These are phyloP conservation scores for Holocentrus rufus DNA, from an alignment of 2,797 vertebrate genomes.

Conservation along the genomic window DNA sequence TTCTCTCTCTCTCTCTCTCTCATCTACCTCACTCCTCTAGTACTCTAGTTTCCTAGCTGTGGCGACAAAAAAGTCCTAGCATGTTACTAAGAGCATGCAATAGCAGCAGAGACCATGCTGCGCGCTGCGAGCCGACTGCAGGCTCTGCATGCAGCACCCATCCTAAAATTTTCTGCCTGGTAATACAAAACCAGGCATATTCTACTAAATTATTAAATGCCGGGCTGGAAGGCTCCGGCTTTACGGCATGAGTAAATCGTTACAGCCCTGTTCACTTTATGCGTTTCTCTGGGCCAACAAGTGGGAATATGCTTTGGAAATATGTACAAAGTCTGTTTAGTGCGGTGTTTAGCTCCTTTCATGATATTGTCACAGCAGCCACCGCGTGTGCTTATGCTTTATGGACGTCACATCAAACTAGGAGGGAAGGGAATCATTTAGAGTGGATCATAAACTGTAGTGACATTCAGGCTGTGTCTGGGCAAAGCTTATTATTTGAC, in stretches of 20 bases:
- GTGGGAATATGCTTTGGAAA: slow-evolving; percentile 49
- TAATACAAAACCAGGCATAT: slow-evolving; percentile 71
- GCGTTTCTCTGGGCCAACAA: slow-evolving; percentile 53
- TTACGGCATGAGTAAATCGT: slow-evolving; percentile 52
- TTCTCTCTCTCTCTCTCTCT: slow-evolving; percentile 14
- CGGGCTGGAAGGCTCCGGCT: slow-evolving; percentile 46
- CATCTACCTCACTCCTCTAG: not conserved
- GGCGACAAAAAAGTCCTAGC: slow-evolving; percentile 33
- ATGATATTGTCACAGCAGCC: not conserved
- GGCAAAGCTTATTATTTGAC: slow-evolving; percentile 38
- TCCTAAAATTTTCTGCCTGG: slow-evolving; percentile 65
- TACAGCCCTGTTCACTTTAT: slow-evolving; percentile 16
- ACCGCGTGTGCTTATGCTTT: slow-evolving; percentile 16
- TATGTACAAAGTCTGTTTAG: slow-evolving; percentile 14
- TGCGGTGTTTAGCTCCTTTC: not conserved
- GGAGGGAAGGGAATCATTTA: not conserved
- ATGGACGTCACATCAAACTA: not conserved
- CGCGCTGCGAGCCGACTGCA: slow-evolving; percentile 31
- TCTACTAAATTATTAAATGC: slow-evolving; percentile 67
- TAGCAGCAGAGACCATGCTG: slow-evolving; percentile 11
- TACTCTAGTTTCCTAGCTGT: slow-evolving; percentile 15
- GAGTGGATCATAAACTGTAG: slow-evolving; percentile 31
- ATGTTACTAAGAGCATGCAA: slow-evolving; percentile 47
- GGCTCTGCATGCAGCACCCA: slow-evolving; percentile 50
- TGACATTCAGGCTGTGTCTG: slow-evolving; percentile 1